Evolutionary conservation across 2,888 invertebrate genomes (phyloP).

Genomic region (Coecobrya sp.): DNA sequence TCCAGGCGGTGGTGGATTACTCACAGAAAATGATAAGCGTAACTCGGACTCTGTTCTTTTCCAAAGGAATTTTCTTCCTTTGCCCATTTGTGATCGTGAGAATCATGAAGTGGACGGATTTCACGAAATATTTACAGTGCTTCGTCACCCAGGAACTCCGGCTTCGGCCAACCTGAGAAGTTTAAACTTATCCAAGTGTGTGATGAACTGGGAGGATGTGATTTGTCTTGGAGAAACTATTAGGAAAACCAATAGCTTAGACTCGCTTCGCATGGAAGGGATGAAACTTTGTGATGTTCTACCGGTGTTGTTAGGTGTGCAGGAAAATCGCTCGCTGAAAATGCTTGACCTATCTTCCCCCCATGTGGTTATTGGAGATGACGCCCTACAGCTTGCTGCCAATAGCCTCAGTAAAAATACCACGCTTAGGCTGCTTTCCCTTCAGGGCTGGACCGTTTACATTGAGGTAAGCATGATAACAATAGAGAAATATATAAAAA

Average conservation of each 20-base stretch:
- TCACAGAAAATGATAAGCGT: conserved; percentile 88
- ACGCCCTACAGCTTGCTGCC: conserved; percentile 88
- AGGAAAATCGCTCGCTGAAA: conserved; percentile 89
- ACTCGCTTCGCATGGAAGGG: conserved; percentile 89
- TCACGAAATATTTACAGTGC: conserved; percentile 88
- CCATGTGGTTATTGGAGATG: conserved; percentile 89
- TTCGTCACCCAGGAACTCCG: conserved; percentile 87
- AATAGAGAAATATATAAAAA: neutral
- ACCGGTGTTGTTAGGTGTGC: conserved; percentile 89
- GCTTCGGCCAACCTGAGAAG: conserved; percentile 89
- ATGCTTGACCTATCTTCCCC: conserved; percentile 89
- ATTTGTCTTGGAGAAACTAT: conserved; percentile 89
- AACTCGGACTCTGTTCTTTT: conserved; percentile 89
- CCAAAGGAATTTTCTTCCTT: conserved; percentile 89
- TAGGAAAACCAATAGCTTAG: conserved; percentile 89
- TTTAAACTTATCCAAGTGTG: conserved; percentile 89
- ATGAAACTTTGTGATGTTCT: conserved; percentile 89
- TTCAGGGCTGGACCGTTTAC: conserved; percentile 90
- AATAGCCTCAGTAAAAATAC: conserved; percentile 88
- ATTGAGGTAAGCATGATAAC: conserved; percentile 89
- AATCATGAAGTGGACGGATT: conserved; percentile 88
- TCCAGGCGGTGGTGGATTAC: neutral
- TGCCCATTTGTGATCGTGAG: conserved; percentile 88
- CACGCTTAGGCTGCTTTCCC: conserved; percentile 89
- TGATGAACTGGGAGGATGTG: conserved; percentile 87